Evolutionary conservation across 2,888 invertebrate species (phyloP), one percentile per base, ranked within the genome.

Genomic region (Athrips mouffetella): DNA sequence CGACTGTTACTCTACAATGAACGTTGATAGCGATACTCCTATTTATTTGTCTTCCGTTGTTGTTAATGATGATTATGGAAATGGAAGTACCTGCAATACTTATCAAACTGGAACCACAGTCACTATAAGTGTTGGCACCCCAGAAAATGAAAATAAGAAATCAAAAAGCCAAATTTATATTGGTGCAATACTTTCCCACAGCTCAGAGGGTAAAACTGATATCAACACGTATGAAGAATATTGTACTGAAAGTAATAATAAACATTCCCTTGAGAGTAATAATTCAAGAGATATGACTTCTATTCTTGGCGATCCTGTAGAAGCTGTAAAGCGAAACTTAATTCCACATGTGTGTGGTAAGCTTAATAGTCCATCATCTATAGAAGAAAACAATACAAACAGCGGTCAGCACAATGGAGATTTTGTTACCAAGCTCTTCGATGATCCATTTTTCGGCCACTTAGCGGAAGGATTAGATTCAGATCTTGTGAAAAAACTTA

Each of bases 301-400:
- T 55, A 89, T 93, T 54, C 69, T 93, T 31, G 88, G 89, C 57
- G 92, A 94, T 78, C 94, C 94, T 0, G 94, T 94, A 6, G 93
- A 94, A 89, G 94, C 94, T 11, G 92, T 94, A 2, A 90, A 90
- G 65, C 88, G 92, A 59, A 94, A 94, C 76, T 83, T 94, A 55
- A 91, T 94, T 64, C 94, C 94, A 37, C 94, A 94, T 70, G 92
- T 94, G 46, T 94, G 94, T 76, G 94, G 94, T 21, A 91, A 92
- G 74, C 81, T 68, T 65, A 78, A 85, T 76, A 55, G 67, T 25
- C 68, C 60, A 3, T 16, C 8, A 1, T 13, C 18, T 51, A 53
- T 51, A 31, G 52, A 47, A 23, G 57, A 55, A 29, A 56, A 60
- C 49, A 57, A 52, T 20, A 49, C 39, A 45, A 50, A 48, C 13